phyloP scores from a whole-genome alignment of 2,797 vertebrate species.

The Picus viridis region DNA sequence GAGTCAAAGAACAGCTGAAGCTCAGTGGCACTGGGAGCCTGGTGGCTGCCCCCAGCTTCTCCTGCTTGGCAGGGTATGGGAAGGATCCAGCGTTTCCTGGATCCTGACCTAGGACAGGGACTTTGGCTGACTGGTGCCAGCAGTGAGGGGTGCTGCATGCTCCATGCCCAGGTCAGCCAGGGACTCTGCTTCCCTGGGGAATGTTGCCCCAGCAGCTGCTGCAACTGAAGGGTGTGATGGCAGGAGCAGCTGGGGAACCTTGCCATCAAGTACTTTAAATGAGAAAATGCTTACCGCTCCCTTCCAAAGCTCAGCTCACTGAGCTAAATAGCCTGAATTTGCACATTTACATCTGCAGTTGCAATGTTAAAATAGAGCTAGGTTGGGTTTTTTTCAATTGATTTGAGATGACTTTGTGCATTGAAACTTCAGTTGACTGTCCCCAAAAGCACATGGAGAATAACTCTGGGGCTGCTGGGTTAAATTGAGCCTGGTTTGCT shows the following conservation, averaged over 20 bases:
- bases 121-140: background rate
- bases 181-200: background rate
- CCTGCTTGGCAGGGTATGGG: background rate
- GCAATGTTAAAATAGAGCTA: background rate
- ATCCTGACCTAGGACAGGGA: background rate
- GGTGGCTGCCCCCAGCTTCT: fast-evolving
- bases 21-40: fast-evolving
- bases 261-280: background rate
- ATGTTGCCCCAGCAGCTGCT: background rate
- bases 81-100: background rate
- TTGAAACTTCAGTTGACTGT: background rate
- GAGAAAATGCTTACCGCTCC: background rate
- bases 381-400: background rate
- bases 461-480: background rate
- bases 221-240: background rate
- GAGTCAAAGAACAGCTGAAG: background rate
- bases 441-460: background rate
- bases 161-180: background rate
- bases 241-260: background rate
- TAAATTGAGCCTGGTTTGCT: background rate
- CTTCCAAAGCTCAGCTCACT: background rate
- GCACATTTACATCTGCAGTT: background rate
- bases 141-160: fast-evolving
- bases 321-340: background rate
- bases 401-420: background rate